Base-by-base conservation (phyloP, 2,797 vertebrate genomes). In the Alcedo quadribrachys region DNA sequence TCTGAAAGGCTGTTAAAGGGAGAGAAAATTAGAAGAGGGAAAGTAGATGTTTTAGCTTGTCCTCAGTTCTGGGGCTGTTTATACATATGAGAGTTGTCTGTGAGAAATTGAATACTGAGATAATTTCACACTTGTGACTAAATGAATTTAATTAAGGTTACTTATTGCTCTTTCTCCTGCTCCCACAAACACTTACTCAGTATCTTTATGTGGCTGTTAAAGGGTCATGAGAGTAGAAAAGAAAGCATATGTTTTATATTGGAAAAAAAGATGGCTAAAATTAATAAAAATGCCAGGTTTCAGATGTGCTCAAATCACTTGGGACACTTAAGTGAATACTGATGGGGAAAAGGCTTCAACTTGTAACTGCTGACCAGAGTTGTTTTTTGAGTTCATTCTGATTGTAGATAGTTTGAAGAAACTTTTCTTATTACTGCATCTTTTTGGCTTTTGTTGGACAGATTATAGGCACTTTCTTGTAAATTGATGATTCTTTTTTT, bases 41-140 rank as follows among this genome's bases (percentile, higher is more conserved):
- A 30, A 79, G 88, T 54, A 89, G 37, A 10, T 89, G 86, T 93
- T 85, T 90, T 92, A 89, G 91, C 86, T 88, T 91, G 76, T 85
- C 33, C 65, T 87, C 51, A 22, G 46, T 86, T 81, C 69, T 89
- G 42, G 43, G 30, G 65, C 70, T 95, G 46, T 63, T 86, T 74
- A 66, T 74, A 74, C 18, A 5, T 15, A 32, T 50, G 65, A 92
- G 66, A 37, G 27, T 3, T 90, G 63, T 46, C 89, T 68, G 75
- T 88, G 75, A 77, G 82, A 88, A 92, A 79, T 9, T n/a, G 74
- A 71, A 65, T 54, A 18, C 4, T 1, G 67, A 85, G 50, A 43
- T 75, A 91, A 89, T 91, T 75, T 85, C 50, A 66, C 17, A n/a
- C 35, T 79, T 32, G 60, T 81, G 80, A 74, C 33, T 27, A 70